These are phyloP conservation scores for Piscicola geometra DNA, from an alignment of 2,888 invertebrate genomes.

Conservation along the genomic window DNA sequence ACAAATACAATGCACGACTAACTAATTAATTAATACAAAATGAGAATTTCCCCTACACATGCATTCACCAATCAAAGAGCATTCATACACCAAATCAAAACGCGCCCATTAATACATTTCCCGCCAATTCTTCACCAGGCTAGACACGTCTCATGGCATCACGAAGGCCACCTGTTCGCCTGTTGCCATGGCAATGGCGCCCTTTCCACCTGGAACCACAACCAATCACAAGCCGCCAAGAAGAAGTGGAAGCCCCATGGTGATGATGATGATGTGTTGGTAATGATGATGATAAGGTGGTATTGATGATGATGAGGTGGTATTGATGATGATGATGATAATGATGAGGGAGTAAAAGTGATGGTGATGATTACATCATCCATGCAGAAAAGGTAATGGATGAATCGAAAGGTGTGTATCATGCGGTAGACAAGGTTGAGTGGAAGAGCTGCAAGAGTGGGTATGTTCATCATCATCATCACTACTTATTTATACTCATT, in stretches of 20 bases:
- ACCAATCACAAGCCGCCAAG: slow-evolving; percentile 71
- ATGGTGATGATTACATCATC: too few relatives aligned
- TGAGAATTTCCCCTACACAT: too few relatives aligned
- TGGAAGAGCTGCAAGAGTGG: slow-evolving; percentile 78
- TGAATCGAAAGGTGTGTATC: slow-evolving; percentile 85
- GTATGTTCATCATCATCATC: slow-evolving; percentile 47
- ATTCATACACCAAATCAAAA: too few relatives aligned
- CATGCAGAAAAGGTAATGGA: slow-evolving; percentile 64
- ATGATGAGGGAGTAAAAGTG: too few relatives aligned
- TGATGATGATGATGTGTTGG: slow-evolving; percentile 56
- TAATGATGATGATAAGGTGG: slow-evolving; percentile 6
- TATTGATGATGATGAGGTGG: neutral
- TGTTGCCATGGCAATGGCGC: slow-evolving; percentile 89
- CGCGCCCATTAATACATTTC: too few relatives aligned
- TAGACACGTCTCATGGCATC: slow-evolving; percentile 88
- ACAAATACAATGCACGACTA: neutral
- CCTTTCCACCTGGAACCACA: slow-evolving; percentile 83
- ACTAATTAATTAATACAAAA: neutral
- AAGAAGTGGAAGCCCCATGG: slow-evolving; percentile 85
- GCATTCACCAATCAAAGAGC: too few relatives aligned
- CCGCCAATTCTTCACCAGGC: slow-evolving; percentile 54
- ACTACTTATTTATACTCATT: neutral
- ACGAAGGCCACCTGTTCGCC: slow-evolving; percentile 95
- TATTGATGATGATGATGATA: neutral
- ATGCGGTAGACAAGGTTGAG: slow-evolving; percentile 88